Conservation (phyloP, 2,888 invertebrate genomes). For the Lycia hirtaria region DNA sequence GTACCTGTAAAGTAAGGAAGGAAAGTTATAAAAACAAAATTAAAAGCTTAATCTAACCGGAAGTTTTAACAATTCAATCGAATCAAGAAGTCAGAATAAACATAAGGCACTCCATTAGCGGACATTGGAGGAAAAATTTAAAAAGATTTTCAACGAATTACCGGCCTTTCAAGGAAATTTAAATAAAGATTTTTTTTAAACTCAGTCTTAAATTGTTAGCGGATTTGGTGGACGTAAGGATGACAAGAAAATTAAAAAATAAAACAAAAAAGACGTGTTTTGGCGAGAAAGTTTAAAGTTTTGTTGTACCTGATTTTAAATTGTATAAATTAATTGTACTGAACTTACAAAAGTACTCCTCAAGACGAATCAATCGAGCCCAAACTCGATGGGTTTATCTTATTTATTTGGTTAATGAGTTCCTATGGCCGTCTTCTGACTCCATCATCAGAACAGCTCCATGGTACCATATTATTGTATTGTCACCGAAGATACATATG, state of each 20-base stretch:
- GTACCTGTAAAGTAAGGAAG: constrained; percentile 22
- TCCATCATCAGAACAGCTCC: too few relatives aligned
- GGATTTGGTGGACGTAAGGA: constrained; percentile 47
- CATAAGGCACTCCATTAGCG: constrained; percentile 76
- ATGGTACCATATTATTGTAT: too few relatives aligned
- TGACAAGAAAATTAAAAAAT: constrained; percentile 42
- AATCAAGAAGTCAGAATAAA: constrained; percentile 73
- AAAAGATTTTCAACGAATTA: constrained; percentile 80
- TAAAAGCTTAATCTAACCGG: constrained; percentile 58
- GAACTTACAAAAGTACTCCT: too few relatives aligned
- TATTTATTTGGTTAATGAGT: too few relatives aligned
- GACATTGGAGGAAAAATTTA: constrained; percentile 69
- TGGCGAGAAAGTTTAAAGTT: too few relatives aligned
- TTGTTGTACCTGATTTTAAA: too few relatives aligned
- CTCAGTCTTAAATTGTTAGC: constrained; percentile 80
- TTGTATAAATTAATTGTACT: too few relatives aligned
- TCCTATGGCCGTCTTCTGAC: too few relatives aligned
- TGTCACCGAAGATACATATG: too few relatives aligned
- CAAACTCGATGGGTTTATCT: too few relatives aligned
- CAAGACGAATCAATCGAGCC: too few relatives aligned
- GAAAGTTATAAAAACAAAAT: constrained; percentile 63
- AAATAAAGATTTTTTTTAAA: constrained; percentile 73
- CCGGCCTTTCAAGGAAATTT: constrained; percentile 66
- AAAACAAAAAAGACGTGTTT: neutral
- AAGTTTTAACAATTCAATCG: constrained; percentile 67